Base-by-base conservation (phyloP, 2,797 vertebrate genomes). In the Anolis apletophallus region DNA sequence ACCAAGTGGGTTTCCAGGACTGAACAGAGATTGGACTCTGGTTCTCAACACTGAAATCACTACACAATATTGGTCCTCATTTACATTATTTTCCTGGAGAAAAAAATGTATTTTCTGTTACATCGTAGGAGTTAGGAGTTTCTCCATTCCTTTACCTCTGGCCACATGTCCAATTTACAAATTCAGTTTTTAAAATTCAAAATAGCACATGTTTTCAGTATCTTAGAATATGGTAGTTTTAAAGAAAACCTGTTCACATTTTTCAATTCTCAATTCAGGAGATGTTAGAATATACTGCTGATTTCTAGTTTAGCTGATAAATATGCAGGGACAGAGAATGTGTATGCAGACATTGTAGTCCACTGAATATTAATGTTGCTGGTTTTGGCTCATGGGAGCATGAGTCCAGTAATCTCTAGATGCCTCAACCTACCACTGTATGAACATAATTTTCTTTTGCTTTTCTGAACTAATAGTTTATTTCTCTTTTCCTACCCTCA, bases 401-500 rank as follows among this genome's bases (percentile, higher is more conserved):
- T 29, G 61, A 64, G 26, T 64, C 61, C 61, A 29, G 26, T 64
- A 29, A 29, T 8, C 61, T 64, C 7, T 29, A 29, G 26, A 64
- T 26, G 61, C 61, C 61, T 29, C 26, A 29, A 29, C 10, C 12
- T 64, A 29, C 26, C 61, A 64, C 23, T 64, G 23, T 29, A 64
- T 10, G 26, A 72, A 21, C 61, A 9, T 79, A n/a, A 59, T 29
- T 64, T 19, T 59, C 21, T 77, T 69, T 57, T 16, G 72, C 17
- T 46, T 61, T 64, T 80, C 23, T 40, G 40, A 54, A 73, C 26
- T 67, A 12, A 21, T 19, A 59, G 88, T 17, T 78, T 7, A 85
- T 46, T 89, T 55, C 80, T 92, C 3, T 84, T 40, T n/a, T 68
- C 29, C 61, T 2, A 32, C 92, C 87, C 59, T 88, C 92, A 90